Base-by-base conservation (phyloP, 2,888 invertebrate species). In the Drosophila neotestacea region DNA sequence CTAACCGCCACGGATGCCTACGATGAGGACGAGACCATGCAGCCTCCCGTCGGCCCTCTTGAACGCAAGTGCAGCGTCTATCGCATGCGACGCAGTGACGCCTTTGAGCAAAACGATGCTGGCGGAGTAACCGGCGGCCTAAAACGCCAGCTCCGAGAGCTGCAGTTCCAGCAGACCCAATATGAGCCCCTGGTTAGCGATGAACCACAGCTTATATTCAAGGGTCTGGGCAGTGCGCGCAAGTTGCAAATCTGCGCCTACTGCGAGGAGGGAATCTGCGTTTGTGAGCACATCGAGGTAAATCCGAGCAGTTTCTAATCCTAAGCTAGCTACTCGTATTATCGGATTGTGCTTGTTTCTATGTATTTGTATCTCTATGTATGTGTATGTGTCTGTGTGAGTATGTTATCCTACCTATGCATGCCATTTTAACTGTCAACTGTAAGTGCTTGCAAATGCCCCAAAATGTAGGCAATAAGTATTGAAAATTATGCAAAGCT, bases 251-350 rank as follows among this genome's bases (percentile, higher is more conserved):
- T 91, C 42, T 91, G 91, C 70, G 92, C 92, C 67, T 93, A 92
- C 79, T 93, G 92, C 77, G 93, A 93, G 84, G 91, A 92, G 78
- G 93, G 92, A 63, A 91, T 92, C 73, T 93, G 93, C 82, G 84
- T 92, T 59, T 93, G 93, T 78, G 93, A 93, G 69, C 93, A 93
- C 70, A 90, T 92, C 77, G 93, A 93, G 93, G 93, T 93, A 92
- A 92, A 76, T 74, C 34, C 51, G 55, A 32, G 52, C 41, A 52
- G 51, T 38, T 27, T 7, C 41, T 2, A 27, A 58, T 41, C 44
- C 39, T 10, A 65, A 27, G 6, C 38, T 11, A 46, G 27, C 13
- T 32, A 10, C 48, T 50, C 36, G 16, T 38, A 30, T 38, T 38
- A n/a, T 22, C 48, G 48, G 58, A 16, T 54, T 51, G 1, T 38